phyloP scores from a whole-genome alignment of 1,140 invertebrate genomes.

The Caenorhabditis brenneri region DNA sequence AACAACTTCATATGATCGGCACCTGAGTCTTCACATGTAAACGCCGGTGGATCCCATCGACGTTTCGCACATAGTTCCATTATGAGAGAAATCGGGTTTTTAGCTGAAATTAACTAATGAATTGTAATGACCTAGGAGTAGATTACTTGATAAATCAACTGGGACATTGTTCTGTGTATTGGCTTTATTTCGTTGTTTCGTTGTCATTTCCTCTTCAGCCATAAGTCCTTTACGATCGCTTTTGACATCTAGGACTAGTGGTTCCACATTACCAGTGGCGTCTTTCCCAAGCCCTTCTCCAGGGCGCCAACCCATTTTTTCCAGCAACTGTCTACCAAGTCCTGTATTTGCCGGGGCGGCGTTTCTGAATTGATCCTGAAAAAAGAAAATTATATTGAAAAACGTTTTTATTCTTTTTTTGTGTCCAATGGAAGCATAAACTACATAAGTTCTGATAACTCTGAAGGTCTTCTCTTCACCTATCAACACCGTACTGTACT shows the following conservation, averaged over 20 bases:
- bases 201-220: conserved; percentile 42
- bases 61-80: conserved; percentile 89
- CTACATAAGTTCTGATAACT: too few species aligned
- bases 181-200: background rate
- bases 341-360: conserved; percentile 84
- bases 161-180: background rate
- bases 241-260: conserved; percentile 87
- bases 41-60: conserved; percentile 83
- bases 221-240: conserved; percentile 81
- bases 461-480: background rate
- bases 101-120: conserved; percentile 63
- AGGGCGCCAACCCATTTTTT: conserved; percentile 97
- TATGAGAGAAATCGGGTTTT: conserved; percentile 90
- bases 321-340: conserved; percentile 91
- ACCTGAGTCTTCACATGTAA: conserved; percentile 85
- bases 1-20: conserved; percentile 91
- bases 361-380: conserved; percentile 81
- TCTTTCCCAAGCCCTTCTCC: conserved; percentile 93
- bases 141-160: conserved; percentile 39
- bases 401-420: too few species aligned
- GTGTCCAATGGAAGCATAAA: too few species aligned
- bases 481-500: too few species aligned
- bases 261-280: conserved; percentile 86
- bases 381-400: background rate
- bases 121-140: background rate